A percentile compares a stretch with the other conserved stretches of the same genome.
phyloP scores from a whole-genome alignment of 2,797 vertebrate species.

The Pterois miles region DNA sequence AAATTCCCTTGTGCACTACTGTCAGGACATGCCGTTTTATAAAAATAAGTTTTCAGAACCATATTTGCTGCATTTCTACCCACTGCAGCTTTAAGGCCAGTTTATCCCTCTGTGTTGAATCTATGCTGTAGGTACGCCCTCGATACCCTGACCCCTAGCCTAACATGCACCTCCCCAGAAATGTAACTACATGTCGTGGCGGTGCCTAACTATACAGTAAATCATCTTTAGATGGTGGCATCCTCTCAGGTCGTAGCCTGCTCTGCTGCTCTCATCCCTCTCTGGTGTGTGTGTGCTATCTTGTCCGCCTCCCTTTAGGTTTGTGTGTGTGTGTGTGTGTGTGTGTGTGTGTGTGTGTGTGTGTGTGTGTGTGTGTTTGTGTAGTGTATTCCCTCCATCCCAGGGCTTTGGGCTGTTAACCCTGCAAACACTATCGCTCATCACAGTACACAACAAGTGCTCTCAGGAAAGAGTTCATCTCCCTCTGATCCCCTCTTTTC shows the following conservation, averaged over 20 bases:
- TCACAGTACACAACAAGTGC: constrained; percentile 60
- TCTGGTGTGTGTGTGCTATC: constrained; percentile 4
- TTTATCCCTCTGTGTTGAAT: neutral
- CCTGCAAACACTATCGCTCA: constrained; percentile 65
- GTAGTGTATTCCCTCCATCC: constrained; percentile 33
- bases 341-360: constrained; percentile 2
- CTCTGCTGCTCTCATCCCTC: constrained; percentile 30
- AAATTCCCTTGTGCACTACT: too few species aligned
- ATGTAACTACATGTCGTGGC: neutral
- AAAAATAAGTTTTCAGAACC: too few species aligned
- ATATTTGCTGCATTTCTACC: too few species aligned
- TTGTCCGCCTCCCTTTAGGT: neutral
- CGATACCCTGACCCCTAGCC: too few species aligned
- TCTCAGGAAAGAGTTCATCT: constrained; percentile 48
- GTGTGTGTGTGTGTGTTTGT: constrained; percentile 20
- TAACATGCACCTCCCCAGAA: neutral
- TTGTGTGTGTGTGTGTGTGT: constrained; percentile 20
- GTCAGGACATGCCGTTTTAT: too few species aligned
- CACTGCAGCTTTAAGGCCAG: neutral
- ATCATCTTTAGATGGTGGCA: constrained; percentile 6
- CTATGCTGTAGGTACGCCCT: too few species aligned
- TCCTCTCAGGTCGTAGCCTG: constrained; percentile 23
- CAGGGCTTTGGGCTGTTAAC: constrained; percentile 51
- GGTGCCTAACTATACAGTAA: neutral
- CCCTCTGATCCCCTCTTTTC: constrained; percentile 14